Conservation (phyloP, 2,113 vertebrate species). For the Reinhardtius hippoglossoides region DNA sequence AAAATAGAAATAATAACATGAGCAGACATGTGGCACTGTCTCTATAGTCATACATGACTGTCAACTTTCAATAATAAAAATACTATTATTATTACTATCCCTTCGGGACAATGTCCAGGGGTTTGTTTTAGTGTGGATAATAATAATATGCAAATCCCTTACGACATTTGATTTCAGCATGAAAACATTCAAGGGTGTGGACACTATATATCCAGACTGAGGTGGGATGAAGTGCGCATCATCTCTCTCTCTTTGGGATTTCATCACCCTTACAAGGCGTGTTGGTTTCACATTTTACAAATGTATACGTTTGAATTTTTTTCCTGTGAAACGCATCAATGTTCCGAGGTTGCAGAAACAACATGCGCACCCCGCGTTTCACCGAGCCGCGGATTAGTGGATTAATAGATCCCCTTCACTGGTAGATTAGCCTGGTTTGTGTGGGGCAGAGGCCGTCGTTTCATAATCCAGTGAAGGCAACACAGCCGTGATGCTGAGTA, state of each 20-base stretch:
- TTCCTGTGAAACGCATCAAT: background rate
- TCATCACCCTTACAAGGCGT: too few species aligned
- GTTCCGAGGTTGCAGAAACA: background rate
- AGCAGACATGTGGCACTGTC: too few species aligned
- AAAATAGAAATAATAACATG: background rate
- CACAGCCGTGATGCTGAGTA: constrained; percentile 39
- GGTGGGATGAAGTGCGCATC: too few species aligned
- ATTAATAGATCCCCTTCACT: constrained; percentile 60
- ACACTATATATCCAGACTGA: background rate
- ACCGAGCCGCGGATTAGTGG: constrained; percentile 50
- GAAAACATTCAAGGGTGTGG: constrained; percentile 36
- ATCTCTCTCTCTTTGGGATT: too few species aligned
- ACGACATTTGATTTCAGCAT: background rate
- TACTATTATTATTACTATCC: too few species aligned
- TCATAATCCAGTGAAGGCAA: constrained; percentile 41
- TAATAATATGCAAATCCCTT: too few species aligned
- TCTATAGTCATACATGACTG: too few species aligned
- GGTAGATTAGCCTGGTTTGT: constrained; percentile 59
- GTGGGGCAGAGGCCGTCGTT: constrained; percentile 40
- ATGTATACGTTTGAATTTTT: too few species aligned
- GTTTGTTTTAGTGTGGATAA: too few species aligned
- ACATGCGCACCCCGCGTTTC: background rate
- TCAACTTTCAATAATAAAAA: too few species aligned
- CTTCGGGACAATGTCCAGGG: too few species aligned
- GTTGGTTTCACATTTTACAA: too few species aligned